A percentile compares a stretch with the other conserved stretches of the same genome.
Evolutionary conservation across 2,888 invertebrate species (phyloP).

Genomic region (Ferdinandea cuprea): DNA sequence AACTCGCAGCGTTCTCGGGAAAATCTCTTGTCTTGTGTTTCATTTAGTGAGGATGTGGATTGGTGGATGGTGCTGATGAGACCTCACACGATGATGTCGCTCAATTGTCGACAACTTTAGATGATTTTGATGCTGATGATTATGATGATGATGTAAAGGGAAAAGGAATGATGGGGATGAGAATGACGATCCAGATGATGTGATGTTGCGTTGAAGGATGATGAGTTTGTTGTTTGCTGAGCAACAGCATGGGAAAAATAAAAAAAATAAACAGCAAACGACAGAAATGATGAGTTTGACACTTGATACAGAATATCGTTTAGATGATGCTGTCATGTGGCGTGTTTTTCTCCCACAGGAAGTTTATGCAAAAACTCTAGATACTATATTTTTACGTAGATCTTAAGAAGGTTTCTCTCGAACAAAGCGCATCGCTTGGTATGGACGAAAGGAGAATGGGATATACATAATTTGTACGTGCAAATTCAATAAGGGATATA

Average conservation of each 20-base stretch:
- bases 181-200: constrained; percentile 43
- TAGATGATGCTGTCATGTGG: constrained; percentile 7
- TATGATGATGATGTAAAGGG: constrained; percentile 15
- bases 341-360: no score
- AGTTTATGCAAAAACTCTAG: no score
- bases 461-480: no score
- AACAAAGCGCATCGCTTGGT: no score
- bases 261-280: constrained; percentile 6
- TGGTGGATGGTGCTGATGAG: constrained; percentile 52
- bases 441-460: no score
- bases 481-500: no score
- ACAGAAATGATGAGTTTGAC: constrained; percentile 45
- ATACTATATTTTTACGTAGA: no score
- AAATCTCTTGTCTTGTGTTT: constrained; percentile 54
- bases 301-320: constrained; percentile 32
- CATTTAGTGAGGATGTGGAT: constrained; percentile 27
- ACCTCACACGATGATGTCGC: constrained; percentile 73
- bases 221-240: constrained; percentile 24
- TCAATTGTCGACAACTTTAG: constrained; percentile 68
- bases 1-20: constrained; percentile 57
- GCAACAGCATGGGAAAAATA: not conserved
- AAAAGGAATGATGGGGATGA: constrained; percentile 9
- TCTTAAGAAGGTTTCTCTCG: no score
- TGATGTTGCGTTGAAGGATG: constrained; percentile 51
- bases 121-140: constrained; percentile 5